Percentiles rank a stretch among this genome's conserved stretches.
Evolutionary conservation across 2,797 vertebrate species (phyloP).

Genomic region (Anguilla anguilla): DNA sequence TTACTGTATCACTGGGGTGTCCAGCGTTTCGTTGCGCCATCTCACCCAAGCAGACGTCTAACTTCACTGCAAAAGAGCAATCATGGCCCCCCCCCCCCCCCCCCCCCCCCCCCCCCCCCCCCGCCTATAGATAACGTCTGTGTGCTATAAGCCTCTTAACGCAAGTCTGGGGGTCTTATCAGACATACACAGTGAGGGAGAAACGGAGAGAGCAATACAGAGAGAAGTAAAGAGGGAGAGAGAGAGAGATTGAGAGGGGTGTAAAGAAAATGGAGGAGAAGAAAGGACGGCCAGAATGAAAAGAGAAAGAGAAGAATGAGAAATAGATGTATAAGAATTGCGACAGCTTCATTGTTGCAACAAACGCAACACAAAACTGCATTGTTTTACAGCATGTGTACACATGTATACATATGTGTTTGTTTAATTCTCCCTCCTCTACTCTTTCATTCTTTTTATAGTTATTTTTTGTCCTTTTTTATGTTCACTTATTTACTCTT

Average conservation of each 20-base stretch:
- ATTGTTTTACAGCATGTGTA: neutral
- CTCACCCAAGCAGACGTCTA: neutral
- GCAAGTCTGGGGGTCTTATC: neutral
- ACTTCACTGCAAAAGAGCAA: neutral
- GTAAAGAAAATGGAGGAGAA: neutral
- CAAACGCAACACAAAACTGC: neutral
- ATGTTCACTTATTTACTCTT: neutral
- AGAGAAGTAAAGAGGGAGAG: neutral
- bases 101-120: neutral
- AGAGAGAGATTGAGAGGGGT: neutral
- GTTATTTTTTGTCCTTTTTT: neutral
- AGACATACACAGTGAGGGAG: neutral
- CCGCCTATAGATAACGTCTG: neutral
- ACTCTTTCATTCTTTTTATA: neutral
- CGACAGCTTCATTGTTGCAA: neutral
- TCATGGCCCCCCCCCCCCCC: neutral
- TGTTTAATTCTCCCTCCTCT: neutral
- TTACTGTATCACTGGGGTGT: neutral
- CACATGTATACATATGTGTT: neutral
- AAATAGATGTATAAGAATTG: too few relatives aligned
- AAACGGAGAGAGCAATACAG: neutral
- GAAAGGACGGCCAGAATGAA: neutral
- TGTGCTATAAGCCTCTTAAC: slow-evolving; percentile 14
- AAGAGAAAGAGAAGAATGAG: neutral
- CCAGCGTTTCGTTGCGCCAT: neutral